A percentile compares a stretch with the other conserved stretches of the same genome.
These are phyloP conservation scores for Bilobella aurantiaca DNA, from an alignment of 1,140 invertebrate genomes.

Conservation along the genomic window DNA sequence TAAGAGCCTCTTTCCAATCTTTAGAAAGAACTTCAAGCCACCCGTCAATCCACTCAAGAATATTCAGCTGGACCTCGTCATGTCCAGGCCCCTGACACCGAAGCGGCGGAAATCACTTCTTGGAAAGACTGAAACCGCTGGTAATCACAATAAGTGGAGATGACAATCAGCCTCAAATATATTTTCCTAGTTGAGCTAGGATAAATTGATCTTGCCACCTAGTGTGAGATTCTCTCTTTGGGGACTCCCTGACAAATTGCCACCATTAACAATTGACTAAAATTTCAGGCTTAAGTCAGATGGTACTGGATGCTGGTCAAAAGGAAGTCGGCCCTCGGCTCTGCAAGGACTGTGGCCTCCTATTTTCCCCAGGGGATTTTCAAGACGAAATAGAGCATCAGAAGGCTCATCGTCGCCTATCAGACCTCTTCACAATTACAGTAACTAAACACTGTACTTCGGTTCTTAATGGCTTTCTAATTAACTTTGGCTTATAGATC, in stretches of 20 bases:
- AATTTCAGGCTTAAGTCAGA: conserved; percentile 26
- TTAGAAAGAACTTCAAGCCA: conserved; percentile 24
- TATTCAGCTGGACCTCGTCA: conserved; percentile 15
- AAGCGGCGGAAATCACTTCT: conserved; percentile 16
- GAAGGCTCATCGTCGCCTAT: conserved; percentile 26
- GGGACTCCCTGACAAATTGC: no score
- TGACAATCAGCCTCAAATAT: no score
- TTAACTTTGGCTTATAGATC: conserved; percentile 11
- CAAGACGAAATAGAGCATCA: conserved; percentile 30
- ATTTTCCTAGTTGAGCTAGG: no score
- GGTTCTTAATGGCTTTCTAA: no score
- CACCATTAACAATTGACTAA: no score
- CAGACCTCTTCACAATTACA: conserved; percentile 25
- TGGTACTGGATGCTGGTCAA: conserved; percentile 32
- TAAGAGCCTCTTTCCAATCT: conserved; percentile 30
- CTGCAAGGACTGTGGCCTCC: conserved; percentile 30
- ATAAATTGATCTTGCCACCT: neutral
- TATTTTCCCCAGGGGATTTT: conserved; percentile 32
- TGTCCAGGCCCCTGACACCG: neutral
- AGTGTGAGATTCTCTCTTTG: no score
- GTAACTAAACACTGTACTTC: no score
- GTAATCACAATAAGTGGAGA: no score
- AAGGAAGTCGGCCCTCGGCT: conserved; percentile 26
- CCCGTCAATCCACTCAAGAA: neutral
- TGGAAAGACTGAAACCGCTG: conserved; percentile 28